Evolutionary conservation across 2,888 invertebrate genomes (phyloP), one percentile per base, ranked within the genome.

Genomic region (Agriotes lineatus): DNA sequence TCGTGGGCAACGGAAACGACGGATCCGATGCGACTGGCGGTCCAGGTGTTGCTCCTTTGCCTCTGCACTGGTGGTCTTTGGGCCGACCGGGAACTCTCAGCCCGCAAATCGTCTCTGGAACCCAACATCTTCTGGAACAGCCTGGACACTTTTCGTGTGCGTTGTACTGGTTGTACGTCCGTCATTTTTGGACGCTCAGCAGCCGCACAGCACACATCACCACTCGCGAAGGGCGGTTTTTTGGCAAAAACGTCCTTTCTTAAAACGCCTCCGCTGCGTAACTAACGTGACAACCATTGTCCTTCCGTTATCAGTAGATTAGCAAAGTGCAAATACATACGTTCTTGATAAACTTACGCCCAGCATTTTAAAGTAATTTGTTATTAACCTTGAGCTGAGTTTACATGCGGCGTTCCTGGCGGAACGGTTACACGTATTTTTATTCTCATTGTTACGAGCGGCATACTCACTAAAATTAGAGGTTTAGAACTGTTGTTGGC

Each of bases 21-120:
- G 20, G 72, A 63, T 30, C 59, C 52, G n/a, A 66, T 56, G 44
- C 64, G 66, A 44, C 50, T 65, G 25, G 54, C 42, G 5, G 69
- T 50, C 74, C 74, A 74, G 35, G 74, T 74, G 54, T 72, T 74
- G 50, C 74, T 74, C 59, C 74, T 71, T 67, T 64, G 74, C 61
- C 74, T 61, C 16, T 71, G 66, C 57, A 67, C 52, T 2, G 48
- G 50, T 16, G 63, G 66, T 60, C 63, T 62, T 9, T 6, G 12
- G 52, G 42, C 45, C 7, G 57, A 39, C 19, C 52, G 19, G 7
- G 44, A 37, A 16, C 30, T 42, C 37, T 19, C 16, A 9, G 56
- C 7, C 0, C 58, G 19, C 19, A 68, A 45, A 42, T 63, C 44
- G 9, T 64, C 59, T 50, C 65, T 58, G 6, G 67, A 61, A 12